These are phyloP conservation scores for human (Homo sapiens) DNA, from an alignment of 2,113 vertebrate species.

Conservation along the genomic window DNA sequence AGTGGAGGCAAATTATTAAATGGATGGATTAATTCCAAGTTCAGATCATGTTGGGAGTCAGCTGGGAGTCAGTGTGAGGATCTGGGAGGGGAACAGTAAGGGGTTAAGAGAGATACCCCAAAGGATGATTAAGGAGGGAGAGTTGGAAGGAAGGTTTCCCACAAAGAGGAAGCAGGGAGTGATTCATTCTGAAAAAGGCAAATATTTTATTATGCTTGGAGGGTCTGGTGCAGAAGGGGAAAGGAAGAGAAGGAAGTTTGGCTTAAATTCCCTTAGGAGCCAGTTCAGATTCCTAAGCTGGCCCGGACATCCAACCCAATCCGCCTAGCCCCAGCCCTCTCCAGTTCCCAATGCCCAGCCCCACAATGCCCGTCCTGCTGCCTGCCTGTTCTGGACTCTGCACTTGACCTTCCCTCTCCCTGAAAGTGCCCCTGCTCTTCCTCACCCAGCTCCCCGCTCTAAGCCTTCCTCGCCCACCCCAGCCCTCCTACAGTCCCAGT, in stretches of 20 bases:
- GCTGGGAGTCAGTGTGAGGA: background rate
- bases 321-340: background rate
- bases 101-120: background rate
- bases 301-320: background rate
- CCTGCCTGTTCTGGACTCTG: background rate
- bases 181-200: background rate
- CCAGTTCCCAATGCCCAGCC: no score
- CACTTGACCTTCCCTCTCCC: background rate
- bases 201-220: background rate
- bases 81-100: background rate
- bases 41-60: background rate
- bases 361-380: background rate
- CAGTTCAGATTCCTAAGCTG: background rate
- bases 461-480: background rate
- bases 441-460: no score
- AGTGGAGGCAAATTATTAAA: background rate
- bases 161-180: background rate
- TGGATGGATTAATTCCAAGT: background rate
- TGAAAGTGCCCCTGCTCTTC: background rate
- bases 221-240: background rate
- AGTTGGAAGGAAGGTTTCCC: background rate
- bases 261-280: background rate
- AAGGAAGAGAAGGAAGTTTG: background rate
- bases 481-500: accelerated
- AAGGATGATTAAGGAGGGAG: background rate